Conservation (phyloP, 2,888 invertebrate species). For the Polymixis flavicincta region DNA sequence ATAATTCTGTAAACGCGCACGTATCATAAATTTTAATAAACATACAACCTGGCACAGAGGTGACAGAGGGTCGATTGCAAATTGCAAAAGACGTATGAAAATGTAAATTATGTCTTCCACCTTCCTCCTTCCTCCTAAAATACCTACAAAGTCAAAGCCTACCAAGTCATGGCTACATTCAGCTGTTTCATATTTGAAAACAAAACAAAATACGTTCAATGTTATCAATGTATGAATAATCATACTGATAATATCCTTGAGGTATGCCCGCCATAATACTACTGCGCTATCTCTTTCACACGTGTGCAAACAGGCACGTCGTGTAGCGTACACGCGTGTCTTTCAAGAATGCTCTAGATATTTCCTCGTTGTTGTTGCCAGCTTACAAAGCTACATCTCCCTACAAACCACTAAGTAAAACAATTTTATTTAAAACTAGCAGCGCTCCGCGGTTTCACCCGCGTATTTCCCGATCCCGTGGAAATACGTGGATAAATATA, state of each 20-base stretch:
- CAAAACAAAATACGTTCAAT: background rate
- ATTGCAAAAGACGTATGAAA: no score
- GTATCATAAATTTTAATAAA: no score
- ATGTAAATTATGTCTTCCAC: no score
- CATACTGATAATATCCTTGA: background rate
- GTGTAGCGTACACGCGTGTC: no score
- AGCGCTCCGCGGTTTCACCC: no score
- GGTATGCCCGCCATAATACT: background rate
- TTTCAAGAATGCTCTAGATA: constrained; percentile 1
- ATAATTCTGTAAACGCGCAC: no score
- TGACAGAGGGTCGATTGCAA: no score
- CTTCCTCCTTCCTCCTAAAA: no score
- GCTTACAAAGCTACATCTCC: background rate
- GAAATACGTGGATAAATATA: no score
- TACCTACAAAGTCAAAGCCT: background rate
- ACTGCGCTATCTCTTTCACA: constrained; percentile 3
- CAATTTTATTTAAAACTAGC: background rate
- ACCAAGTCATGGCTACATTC: no score
- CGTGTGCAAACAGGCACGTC: background rate
- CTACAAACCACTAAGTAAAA: background rate
- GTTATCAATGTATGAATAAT: background rate
- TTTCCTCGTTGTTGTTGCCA: constrained; percentile 9
- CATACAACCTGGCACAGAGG: no score
- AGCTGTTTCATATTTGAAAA: background rate
- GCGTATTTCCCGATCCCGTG: no score